Evolutionary conservation across 2,797 vertebrate genomes (phyloP).

Genomic region (Cyclopterus lumpus): DNA sequence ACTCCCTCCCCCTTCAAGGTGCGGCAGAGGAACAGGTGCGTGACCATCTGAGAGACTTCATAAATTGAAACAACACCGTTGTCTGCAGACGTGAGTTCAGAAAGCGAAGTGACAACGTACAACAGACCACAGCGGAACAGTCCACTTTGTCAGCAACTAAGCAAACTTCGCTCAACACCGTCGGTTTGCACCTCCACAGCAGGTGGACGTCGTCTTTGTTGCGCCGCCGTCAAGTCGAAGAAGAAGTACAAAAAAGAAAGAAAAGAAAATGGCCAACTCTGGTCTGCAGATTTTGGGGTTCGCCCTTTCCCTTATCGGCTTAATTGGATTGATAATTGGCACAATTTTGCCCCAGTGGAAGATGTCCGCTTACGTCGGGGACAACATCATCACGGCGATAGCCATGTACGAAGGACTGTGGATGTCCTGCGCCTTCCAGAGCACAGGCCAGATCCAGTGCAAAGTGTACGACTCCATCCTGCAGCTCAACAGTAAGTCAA

Average conservation of each 20-base stretch:
- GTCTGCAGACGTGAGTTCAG: rapidly evolving
- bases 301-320: conserved; percentile 82
- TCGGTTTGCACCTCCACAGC: conserved; percentile 18
- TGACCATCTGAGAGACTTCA: background rate
- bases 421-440: conserved; percentile 92
- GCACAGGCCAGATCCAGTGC: conserved; percentile 91
- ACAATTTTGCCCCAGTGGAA: conserved; percentile 93
- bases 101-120: background rate
- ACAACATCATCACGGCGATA: conserved; percentile 91
- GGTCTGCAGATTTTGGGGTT: conserved; percentile 91
- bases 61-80: background rate
- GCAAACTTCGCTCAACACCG: background rate
- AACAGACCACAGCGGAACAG: background rate
- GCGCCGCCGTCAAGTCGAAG: background rate
- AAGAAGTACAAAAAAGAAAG: background rate
- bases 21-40: conserved; percentile 79
- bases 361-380: conserved; percentile 89
- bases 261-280: conserved; percentile 86
- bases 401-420: conserved; percentile 91
- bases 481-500: conserved; percentile 84
- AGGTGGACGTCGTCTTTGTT: conserved; percentile 53
- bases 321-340: conserved; percentile 85
- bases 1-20: conserved; percentile 68
- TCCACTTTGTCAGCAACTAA: background rate
- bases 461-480: conserved; percentile 92